These are phyloP conservation scores for Drosophila biarmipes DNA, from an alignment of 1,140 invertebrate genomes.

Conservation along the genomic window DNA sequence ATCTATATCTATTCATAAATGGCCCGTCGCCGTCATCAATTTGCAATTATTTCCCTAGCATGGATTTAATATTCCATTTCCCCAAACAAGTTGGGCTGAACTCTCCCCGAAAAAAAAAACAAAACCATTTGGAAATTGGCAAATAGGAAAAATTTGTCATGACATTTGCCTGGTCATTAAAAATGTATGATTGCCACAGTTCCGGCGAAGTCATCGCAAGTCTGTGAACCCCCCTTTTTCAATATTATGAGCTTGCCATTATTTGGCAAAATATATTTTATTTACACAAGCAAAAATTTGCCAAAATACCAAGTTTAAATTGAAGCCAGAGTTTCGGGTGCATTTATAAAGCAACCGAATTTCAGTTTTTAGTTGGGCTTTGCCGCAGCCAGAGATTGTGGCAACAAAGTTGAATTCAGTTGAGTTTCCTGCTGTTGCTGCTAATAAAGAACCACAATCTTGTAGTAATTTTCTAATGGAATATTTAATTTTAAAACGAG, in stretches of 20 bases:
- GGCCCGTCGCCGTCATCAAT: constrained; percentile 60
- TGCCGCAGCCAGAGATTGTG: constrained; percentile 12
- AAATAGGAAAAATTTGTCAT: constrained; percentile 52
- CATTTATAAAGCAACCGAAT: constrained; percentile 21
- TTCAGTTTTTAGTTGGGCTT: constrained; percentile 14
- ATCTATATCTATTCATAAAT: constrained; percentile 66
- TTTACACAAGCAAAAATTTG: constrained; percentile 20
- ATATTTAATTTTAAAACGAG: constrained; percentile 84
- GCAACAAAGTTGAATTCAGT: constrained; percentile 41
- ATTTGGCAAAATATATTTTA: constrained; percentile 17
- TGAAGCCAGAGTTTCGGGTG: not conserved
- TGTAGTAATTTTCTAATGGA: constrained; percentile 84
- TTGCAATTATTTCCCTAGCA: constrained; percentile 66
- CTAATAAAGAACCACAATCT: constrained; percentile 76
- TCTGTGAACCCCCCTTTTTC: constrained; percentile 14
- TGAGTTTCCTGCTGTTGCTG: constrained; percentile 47
- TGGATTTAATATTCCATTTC: constrained; percentile 71
- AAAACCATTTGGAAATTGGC: constrained; percentile 40
- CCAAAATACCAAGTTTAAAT: constrained; percentile 18
- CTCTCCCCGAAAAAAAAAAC: constrained; percentile 8
- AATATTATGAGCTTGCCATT: not conserved
- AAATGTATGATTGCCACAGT: constrained; percentile 49
- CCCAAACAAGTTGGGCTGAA: constrained; percentile 53
- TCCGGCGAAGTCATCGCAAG: constrained; percentile 24
- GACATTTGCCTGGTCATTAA: constrained; percentile 58